A percentile compares a stretch with the other conserved stretches of the same genome.
Conservation (phyloP, 2,113 vertebrate genomes). For the Oplegnathus fasciatus region DNA sequence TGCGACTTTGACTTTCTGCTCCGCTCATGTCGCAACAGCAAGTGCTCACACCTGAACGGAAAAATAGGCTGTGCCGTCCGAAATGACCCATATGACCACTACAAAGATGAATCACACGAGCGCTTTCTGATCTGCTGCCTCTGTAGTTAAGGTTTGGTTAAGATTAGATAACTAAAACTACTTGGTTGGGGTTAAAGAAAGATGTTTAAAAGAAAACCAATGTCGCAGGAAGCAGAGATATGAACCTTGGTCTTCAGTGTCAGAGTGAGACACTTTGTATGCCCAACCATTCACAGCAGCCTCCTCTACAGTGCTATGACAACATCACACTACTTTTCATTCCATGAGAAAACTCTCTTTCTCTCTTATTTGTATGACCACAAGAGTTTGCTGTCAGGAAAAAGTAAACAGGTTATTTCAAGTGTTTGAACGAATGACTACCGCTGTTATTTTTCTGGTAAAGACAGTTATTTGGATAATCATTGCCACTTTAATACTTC, state of each 20-base stretch:
- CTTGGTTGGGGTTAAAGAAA: neutral
- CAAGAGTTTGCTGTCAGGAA: neutral
- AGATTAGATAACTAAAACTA: slow-evolving; percentile 1
- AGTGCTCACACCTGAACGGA: neutral
- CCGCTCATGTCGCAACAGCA: neutral
- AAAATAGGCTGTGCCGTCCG: too few relatives aligned
- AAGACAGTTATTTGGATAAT: neutral
- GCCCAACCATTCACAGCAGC: neutral
- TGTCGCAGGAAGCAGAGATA: neutral
- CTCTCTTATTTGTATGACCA: neutral
- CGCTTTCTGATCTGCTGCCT: neutral
- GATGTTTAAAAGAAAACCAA: neutral
- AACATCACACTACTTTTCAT: neutral
- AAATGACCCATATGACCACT: neutral
- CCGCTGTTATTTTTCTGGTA: neutral
- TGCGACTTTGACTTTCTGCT: slow-evolving; percentile 14
- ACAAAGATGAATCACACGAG: neutral
- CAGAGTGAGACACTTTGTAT: neutral
- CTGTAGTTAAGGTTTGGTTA: neutral
- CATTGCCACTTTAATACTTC: neutral
- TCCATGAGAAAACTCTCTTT: neutral
- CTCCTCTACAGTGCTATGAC: neutral
- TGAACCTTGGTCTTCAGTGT: too few relatives aligned
- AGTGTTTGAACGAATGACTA: neutral
- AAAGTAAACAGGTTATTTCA: neutral